Evolutionary conservation across 2,888 invertebrate genomes (phyloP), one percentile per base, ranked within the genome.

Genomic region (Macaria liturata): DNA sequence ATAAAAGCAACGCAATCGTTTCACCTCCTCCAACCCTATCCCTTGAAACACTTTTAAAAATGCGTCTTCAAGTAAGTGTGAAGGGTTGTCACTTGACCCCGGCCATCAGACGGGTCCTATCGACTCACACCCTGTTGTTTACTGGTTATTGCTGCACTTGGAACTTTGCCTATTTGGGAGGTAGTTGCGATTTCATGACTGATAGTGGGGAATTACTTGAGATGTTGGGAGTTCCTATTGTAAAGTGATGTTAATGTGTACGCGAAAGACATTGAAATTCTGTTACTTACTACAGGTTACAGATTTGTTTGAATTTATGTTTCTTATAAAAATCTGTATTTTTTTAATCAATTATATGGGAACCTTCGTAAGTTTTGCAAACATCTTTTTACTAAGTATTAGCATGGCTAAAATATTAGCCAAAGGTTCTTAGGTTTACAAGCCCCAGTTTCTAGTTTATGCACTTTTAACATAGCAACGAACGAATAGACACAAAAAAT

Each of bases 31-130:
- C 67, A 51, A 56, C 67, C 47, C 55, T 4, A 64, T 70, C 49
- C 46, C 32, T 30, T 54, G 9, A 65, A 73, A 72, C 69, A 67
- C 57, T 70, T 69, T 64, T 65, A 72, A 83, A 82, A 81, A 76
- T 72, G 68, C 66, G 68, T 74, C 61, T 72, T 67, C 68, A 62
- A 81, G 81, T 81, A 75, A 83, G 85, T 83, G 86, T 71, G 77
- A 83, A 82, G 75, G 63, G 70, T 73, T 81, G 85, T 83, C 87
- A 83, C 76, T 76, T 80, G 74, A 80, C 86, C 86, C 68, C 53
- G 79, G 71, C 69, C 83, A 88, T 87, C 88, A 76, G 89, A 89
- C 86, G 84, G 81, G 53, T 69, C 67, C 57, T 59, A 46, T 59
- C 64, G 63, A 62, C 62, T 64, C 65, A 63, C 64, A 62, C 64